Conservation (phyloP, 2,113 vertebrate genomes). For the Rhynchomys soricoides region DNA sequence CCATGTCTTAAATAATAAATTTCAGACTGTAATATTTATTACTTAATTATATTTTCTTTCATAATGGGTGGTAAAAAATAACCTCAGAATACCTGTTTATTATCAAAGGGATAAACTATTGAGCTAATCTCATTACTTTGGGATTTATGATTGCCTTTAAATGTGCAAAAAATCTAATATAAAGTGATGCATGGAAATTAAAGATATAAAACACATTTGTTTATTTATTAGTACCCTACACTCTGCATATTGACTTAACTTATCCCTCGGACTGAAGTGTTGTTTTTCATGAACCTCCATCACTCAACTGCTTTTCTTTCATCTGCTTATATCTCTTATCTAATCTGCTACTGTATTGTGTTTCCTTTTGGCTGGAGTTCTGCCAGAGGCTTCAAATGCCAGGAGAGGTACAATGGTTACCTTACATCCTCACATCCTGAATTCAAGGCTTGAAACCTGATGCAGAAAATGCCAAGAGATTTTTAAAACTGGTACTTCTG, state of each 20-base stretch:
- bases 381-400: constrained; percentile 3
- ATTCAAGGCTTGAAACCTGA: not conserved
- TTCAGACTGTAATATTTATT: constrained; percentile 67
- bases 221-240: not conserved
- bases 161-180: not conserved
- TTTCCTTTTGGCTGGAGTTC: not conserved
- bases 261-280: not conserved
- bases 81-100: constrained; percentile 65
- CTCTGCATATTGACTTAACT: constrained; percentile 35
- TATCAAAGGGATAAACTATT: constrained; percentile 36
- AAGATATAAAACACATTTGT: constrained; percentile 53
- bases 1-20: constrained; percentile 58
- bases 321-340: not conserved
- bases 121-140: constrained; percentile 51
- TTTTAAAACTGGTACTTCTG: not conserved
- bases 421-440: not conserved
- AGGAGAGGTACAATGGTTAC: not conserved
- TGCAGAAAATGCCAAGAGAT: not conserved
- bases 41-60: constrained; percentile 60
- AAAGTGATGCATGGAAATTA: constrained; percentile 54
- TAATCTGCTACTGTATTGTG: not conserved
- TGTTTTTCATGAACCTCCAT: not conserved
- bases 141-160: constrained; percentile 65
- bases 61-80: constrained; percentile 60
- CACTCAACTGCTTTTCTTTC: not conserved